Percentiles rank a stretch among this genome's conserved stretches.
phyloP scores from a whole-genome alignment of 2,888 invertebrate species.

The Dione vanillae region DNA sequence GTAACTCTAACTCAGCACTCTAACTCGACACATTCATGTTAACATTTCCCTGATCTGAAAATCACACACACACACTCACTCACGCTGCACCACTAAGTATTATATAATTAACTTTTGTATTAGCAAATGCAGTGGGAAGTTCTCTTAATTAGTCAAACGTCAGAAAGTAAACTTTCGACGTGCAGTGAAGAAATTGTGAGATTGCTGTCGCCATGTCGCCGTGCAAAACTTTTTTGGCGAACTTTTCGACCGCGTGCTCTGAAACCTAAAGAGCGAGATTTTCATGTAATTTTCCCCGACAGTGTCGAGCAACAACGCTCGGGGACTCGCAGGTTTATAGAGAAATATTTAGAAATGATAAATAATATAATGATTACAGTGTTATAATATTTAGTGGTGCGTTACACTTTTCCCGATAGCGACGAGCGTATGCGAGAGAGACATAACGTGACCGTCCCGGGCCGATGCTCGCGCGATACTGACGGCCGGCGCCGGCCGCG shows the following conservation, averaged over 20 bases:
- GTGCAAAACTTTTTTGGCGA: constrained; percentile 65
- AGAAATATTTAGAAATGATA: background rate
- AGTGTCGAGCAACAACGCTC: constrained; percentile 79
- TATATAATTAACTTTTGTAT: constrained; percentile 38
- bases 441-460: constrained; percentile 66
- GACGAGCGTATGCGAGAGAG: constrained; percentile 69
- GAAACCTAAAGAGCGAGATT: constrained; percentile 66
- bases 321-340: constrained; percentile 30
- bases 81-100: constrained; percentile 57
- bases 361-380: constrained; percentile 52
- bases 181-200: constrained; percentile 63
- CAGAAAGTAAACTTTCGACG: constrained; percentile 70
- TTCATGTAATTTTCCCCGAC: constrained; percentile 76
- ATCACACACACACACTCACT: constrained; percentile 60
- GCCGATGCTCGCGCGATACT: constrained; percentile 74
- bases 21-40: constrained; percentile 65
- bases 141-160: background rate
- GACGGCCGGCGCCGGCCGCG: constrained; percentile 51
- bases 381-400: constrained; percentile 42
- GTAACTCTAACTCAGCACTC: constrained; percentile 77
- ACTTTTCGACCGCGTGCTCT: constrained; percentile 67
- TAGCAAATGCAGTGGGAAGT: background rate
- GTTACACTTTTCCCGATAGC: constrained; percentile 47
- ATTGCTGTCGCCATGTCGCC: constrained; percentile 72
- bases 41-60: constrained; percentile 77